Evolutionary conservation across 2,113 vertebrate species (phyloP).

Genomic region (Ptyas mucosa): DNA sequence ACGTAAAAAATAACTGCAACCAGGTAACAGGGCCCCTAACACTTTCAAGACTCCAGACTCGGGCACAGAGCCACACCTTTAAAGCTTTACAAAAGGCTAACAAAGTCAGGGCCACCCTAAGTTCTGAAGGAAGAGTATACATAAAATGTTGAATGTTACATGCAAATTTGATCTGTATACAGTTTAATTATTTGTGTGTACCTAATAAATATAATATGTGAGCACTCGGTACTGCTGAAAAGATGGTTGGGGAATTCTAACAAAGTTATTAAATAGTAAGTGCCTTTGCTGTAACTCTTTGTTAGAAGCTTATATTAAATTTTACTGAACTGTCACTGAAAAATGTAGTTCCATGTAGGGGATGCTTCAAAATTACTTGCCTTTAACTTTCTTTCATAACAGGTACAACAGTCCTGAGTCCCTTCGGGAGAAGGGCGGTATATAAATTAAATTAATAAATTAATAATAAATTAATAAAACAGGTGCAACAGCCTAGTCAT

Average conservation of each 20-base stretch:
- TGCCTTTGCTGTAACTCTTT: background rate
- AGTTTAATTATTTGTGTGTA: background rate
- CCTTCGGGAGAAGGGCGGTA: too few species aligned
- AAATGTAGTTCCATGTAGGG: background rate
- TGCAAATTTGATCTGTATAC: background rate
- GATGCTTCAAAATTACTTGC: background rate
- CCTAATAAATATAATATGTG: background rate
- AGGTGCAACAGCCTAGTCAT: background rate
- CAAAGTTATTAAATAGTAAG: background rate
- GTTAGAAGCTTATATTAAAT: background rate
- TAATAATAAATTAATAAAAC: too few species aligned
- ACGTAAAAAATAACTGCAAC: background rate
- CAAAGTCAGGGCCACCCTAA: background rate
- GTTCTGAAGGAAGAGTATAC: background rate
- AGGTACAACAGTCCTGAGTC: too few species aligned
- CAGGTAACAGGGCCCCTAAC: background rate
- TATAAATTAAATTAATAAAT: too few species aligned
- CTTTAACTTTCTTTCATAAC: background rate
- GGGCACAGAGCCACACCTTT: background rate
- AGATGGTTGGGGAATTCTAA: constrained; percentile 6
- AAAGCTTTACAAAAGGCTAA: background rate
- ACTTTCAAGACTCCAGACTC: background rate
- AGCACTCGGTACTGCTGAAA: background rate
- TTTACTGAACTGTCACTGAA: background rate
- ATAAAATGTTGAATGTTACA: background rate